A percentile compares a stretch with the other conserved stretches of the same genome.
Evolutionary conservation across 2,888 invertebrate genomes (phyloP).

Genomic region (Cloeon dipterum): DNA sequence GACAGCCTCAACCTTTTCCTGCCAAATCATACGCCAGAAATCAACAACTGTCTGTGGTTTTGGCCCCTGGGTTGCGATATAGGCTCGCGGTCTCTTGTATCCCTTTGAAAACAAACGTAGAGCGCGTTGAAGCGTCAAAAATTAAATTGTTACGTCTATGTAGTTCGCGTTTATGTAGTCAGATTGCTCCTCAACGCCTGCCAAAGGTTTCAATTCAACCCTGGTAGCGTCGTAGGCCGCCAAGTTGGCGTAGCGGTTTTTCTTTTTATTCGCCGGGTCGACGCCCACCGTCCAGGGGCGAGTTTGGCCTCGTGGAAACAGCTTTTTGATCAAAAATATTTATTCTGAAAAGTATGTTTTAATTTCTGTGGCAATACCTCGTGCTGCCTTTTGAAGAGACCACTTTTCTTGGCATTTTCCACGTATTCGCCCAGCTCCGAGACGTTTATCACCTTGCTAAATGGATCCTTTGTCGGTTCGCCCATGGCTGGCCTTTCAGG

Average conservation of each 20-base stretch:
- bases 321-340: too few species aligned
- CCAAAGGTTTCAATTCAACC: conserved; percentile 18
- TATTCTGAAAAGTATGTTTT: too few species aligned
- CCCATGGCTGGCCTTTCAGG: too few species aligned
- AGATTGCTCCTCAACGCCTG: conserved; percentile 17
- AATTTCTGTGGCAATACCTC: too few species aligned
- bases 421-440: too few species aligned
- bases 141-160: conserved; percentile 17
- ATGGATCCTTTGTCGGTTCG: too few species aligned
- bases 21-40: conserved; percentile 25
- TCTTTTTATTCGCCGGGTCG: conserved; percentile 18
- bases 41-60: conserved; percentile 17
- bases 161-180: conserved; percentile 29
- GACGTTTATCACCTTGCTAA: too few species aligned
- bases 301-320: conserved; percentile 18
- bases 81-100: conserved; percentile 12
- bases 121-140: background rate
- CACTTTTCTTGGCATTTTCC: too few species aligned
- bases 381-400: too few species aligned
- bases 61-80: conserved; percentile 20
- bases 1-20: conserved; percentile 22
- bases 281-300: conserved; percentile 18
- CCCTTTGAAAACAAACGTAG: conserved; percentile 9
- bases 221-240: conserved; percentile 24
- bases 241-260: conserved; percentile 23